Evolutionary conservation across 2,888 invertebrate genomes (phyloP).

Genomic region (Tuta absoluta): DNA sequence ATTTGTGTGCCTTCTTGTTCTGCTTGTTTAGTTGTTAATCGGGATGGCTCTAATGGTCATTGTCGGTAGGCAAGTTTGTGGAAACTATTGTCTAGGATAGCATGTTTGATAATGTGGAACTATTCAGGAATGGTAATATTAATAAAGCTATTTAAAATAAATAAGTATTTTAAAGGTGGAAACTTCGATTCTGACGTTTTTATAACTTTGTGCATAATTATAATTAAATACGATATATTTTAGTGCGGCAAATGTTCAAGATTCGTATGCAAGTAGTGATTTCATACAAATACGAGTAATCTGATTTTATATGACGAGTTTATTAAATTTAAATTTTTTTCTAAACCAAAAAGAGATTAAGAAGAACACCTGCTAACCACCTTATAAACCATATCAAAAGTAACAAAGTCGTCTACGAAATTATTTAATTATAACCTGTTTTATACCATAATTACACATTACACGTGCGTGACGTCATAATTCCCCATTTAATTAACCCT

Average conservation of each 20-base stretch:
- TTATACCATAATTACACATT: background rate
- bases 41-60: constrained; percentile 27
- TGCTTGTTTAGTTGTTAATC: constrained; percentile 22
- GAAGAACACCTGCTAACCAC: too few relatives aligned
- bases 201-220: too few relatives aligned
- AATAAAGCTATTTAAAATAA: background rate
- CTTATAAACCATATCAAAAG: too few relatives aligned
- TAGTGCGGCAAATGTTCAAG: too few relatives aligned
- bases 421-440: background rate
- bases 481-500: constrained; percentile 9
- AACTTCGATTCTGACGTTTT: too few relatives aligned
- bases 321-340: too few relatives aligned
- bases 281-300: too few relatives aligned
- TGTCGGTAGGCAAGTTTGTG: constrained; percentile 23
- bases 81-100: constrained; percentile 16
- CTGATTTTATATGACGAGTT: too few relatives aligned
- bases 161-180: too few relatives aligned
- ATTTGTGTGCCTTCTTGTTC: constrained; percentile 71
- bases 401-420: background rate
- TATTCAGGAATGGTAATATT: background rate
- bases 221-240: too few relatives aligned
- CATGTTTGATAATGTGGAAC: background rate
- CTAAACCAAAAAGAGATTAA: too few relatives aligned
- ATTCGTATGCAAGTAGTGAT: too few relatives aligned
- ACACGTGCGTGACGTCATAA: constrained; percentile 5